Evolutionary conservation across 1,140 invertebrate genomes (phyloP), one percentile per base, ranked within the genome.

Genomic region (Zophobas atratus): DNA sequence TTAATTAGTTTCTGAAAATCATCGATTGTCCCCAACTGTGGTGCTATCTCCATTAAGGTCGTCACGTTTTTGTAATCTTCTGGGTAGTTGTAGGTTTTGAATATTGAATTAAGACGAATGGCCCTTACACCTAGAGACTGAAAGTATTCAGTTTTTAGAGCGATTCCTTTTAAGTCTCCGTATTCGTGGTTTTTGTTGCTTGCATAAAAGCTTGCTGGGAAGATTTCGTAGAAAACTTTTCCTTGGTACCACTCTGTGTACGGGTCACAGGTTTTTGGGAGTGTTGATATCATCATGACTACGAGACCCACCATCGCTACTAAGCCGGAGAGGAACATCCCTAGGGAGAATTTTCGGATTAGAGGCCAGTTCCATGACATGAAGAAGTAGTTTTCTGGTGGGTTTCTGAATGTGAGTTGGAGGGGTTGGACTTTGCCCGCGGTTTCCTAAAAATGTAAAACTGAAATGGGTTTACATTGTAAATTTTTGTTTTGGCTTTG

Each of bases 291-390:
- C 86, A 94, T 90, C 4, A 90, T 90, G 70, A 94, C 89, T 1
- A 94, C 92, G 0, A 94, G 86, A 0, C 90, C 92, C 57, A 93
- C 86, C 85, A 93, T 93, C 1, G 91, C 93, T 6, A 92, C 85
- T 3, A 95, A 84, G 8, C 90, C 87, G 3, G 93, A 93, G 57
- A 94, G 85, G 49, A 93, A 90, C 2, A 92, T 86, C 90, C 93
- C 94, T 70, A 94, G 90, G 55, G 93, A 91, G 41, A 91, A 87
- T 84, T 92, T 93, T 70, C 94, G 87, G 77, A 95, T 94, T 0
- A 94, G 78, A 0, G 89, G 89, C 94, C 94, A 95, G 84, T 95
- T 95, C 94, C 94, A 95, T 63, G 91, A 92, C 77, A 94, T 92
- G 84, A 95, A 95, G 77, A 86, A 88, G 79, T 90, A 91, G 82